Conservation (phyloP, 64 coral and sea anemone genomes). For the Exaiptasia diaphana region DNA sequence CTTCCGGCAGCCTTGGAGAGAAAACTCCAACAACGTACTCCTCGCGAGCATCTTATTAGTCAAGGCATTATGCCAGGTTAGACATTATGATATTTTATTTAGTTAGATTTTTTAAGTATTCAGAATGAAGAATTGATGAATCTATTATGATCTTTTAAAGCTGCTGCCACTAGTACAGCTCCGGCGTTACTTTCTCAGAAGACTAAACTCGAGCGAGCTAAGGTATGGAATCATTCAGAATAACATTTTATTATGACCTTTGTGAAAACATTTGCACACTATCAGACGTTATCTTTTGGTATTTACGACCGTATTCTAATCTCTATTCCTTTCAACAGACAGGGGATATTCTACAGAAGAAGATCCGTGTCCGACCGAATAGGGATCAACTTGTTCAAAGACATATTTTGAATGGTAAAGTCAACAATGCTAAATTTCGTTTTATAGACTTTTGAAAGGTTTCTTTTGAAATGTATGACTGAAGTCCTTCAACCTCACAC, state of each 20-base stretch:
- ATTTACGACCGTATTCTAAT: not conserved
- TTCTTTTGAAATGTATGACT: no score
- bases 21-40: slow-evolving; percentile 75
- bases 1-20: slow-evolving; percentile 78
- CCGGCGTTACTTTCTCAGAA: slow-evolving; percentile 88
- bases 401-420: slow-evolving; percentile 93
- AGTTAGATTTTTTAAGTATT: not conserved
- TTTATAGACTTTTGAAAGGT: no score
- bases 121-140: slow-evolving; percentile 6
- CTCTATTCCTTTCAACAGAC: slow-evolving; percentile 62
- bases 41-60: slow-evolving; percentile 83
- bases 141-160: slow-evolving; percentile 47
- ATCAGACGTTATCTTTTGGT: slow-evolving; percentile 8
- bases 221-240: slow-evolving; percentile 50
- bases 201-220: slow-evolving; percentile 92
- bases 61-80: slow-evolving; percentile 99
- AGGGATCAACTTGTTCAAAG: slow-evolving; percentile 80
- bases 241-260: not conserved
- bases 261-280: slow-evolving; percentile 26
- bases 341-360: slow-evolving; percentile 91
- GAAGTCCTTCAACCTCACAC: no score
- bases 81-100: not conserved
- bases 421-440: not conserved
- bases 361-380: slow-evolving; percentile 82
- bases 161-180: slow-evolving; percentile 69